phyloP scores from a whole-genome alignment of 2,888 invertebrate genomes.

The Euphydryas editha region DNA sequence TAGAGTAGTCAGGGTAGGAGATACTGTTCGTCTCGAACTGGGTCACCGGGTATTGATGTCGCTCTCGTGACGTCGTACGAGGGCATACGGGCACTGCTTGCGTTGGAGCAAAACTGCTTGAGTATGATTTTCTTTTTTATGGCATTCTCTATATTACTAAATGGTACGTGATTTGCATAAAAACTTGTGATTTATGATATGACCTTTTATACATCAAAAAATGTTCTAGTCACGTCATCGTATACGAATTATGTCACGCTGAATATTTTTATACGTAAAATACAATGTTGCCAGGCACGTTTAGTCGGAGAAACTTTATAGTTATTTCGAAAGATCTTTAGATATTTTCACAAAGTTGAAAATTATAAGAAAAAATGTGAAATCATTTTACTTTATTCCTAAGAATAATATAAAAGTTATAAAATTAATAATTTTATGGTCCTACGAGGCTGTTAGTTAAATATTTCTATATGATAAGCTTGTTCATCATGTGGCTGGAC shows the following conservation, averaged over 20 bases:
- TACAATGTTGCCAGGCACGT: background rate
- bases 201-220: background rate
- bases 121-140: background rate
- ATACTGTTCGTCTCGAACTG: too few relatives aligned
- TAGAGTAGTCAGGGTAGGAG: too few relatives aligned
- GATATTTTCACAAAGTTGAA: background rate
- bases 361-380: too few relatives aligned
- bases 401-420: too few relatives aligned
- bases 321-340: background rate
- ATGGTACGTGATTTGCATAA: background rate
- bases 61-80: too few relatives aligned
- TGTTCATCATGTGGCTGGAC: background rate
- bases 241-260: background rate
- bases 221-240: background rate
- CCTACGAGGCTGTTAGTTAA: too few relatives aligned
- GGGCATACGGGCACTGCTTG: too few relatives aligned
- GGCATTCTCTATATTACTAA: background rate
- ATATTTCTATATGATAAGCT: too few relatives aligned
- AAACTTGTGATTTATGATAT: background rate
- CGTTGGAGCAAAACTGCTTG: too few relatives aligned
- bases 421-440: too few relatives aligned
- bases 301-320: background rate
- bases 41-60: too few relatives aligned
- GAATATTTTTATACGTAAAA: background rate
- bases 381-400: too few relatives aligned